These are phyloP conservation scores for Idaea straminata DNA, from an alignment of 2,888 invertebrate species.

Conservation along the genomic window DNA sequence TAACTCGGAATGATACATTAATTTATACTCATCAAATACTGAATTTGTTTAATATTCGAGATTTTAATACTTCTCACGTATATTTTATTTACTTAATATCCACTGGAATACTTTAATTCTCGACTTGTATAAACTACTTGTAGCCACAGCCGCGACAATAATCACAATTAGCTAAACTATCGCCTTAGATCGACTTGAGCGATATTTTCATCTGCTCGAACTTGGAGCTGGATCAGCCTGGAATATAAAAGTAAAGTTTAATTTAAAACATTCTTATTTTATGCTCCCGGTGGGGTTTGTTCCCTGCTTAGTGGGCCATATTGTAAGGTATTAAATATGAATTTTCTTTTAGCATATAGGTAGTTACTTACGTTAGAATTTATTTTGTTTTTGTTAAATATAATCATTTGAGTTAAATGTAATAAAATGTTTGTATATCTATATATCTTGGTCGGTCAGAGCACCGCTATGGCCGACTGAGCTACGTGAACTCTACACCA, in stretches of 20 bases:
- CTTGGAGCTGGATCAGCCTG: not conserved
- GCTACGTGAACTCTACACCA: too few relatives aligned
- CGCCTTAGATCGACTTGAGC: not conserved
- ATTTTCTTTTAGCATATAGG: too few relatives aligned
- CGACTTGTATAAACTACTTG: not conserved
- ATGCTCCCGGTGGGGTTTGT: too few relatives aligned
- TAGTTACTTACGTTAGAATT: too few relatives aligned
- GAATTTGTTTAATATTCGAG: constrained; percentile 8
- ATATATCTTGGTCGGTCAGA: too few relatives aligned
- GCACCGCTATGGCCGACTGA: too few relatives aligned
- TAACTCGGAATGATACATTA: not conserved
- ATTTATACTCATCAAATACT: not conserved
- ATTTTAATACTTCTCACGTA: not conserved
- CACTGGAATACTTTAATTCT: not conserved
- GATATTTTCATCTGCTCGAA: not conserved
- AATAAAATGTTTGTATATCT: too few relatives aligned
- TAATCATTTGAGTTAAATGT: too few relatives aligned
- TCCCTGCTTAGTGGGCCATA: too few relatives aligned
- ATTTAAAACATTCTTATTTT: not conserved
- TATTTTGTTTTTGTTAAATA: too few relatives aligned
- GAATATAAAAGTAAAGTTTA: not conserved
- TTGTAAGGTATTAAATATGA: too few relatives aligned
- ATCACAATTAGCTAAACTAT: not conserved
- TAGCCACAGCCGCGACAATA: not conserved
- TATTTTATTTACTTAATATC: not conserved